These are phyloP conservation scores for Platyrinchus mystaceus DNA, from an alignment of 2,797 vertebrate genomes.

Conservation along the genomic window DNA sequence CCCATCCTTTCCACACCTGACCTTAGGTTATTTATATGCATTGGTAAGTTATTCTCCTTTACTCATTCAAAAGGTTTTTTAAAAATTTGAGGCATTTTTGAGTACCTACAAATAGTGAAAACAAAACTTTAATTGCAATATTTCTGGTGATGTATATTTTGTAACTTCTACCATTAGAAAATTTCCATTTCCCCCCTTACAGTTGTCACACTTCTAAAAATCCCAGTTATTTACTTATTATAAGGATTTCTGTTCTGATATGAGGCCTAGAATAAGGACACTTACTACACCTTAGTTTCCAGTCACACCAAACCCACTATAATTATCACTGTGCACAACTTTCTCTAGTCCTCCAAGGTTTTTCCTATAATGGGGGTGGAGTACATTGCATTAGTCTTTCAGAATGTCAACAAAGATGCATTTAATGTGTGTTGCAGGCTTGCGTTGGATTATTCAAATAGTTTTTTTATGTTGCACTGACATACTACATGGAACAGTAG, in stretches of 20 bases:
- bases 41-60: not conserved
- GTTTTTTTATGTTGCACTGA: not conserved
- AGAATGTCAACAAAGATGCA: not conserved
- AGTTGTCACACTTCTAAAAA: constrained; percentile 31
- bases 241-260: not conserved
- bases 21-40: not conserved
- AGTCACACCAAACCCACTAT: not conserved
- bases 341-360: not conserved
- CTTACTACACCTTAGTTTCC: constrained; percentile 14
- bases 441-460: not conserved
- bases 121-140: constrained; percentile 2
- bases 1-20: not conserved
- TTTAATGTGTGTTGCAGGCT: not conserved
- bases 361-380: not conserved
- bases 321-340: constrained; percentile 10
- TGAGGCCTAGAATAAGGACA: not conserved
- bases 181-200: not conserved
- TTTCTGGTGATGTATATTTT: constrained; percentile 7
- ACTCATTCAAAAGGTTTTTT: not conserved
- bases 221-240: not conserved
- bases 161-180: constrained; percentile 20
- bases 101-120: not conserved
- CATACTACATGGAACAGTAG: not conserved
- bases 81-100: not conserved
- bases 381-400: not conserved